These are phyloP conservation scores for Phoxinus phoxinus DNA, from an alignment of 2,113 vertebrate species.

Conservation along the genomic window DNA sequence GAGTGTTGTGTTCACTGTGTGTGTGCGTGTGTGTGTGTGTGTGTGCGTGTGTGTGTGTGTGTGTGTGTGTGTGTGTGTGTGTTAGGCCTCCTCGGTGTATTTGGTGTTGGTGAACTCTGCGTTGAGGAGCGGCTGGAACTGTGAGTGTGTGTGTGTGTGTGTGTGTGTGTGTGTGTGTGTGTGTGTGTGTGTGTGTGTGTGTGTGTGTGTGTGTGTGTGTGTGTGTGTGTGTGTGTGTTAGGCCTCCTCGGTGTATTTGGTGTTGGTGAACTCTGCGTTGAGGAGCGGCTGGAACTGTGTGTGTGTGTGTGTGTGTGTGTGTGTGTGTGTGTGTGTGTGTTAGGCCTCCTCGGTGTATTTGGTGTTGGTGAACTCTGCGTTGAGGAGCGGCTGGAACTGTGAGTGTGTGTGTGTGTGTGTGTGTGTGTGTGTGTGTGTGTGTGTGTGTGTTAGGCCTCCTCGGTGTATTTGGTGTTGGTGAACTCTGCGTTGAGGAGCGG, in stretches of 20 bases:
- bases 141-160: slow-evolving; percentile 79
- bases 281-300: slow-evolving; percentile 85
- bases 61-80: slow-evolving; percentile 13
- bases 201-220: too few relatives aligned
- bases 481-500: slow-evolving; percentile 86
- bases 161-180: slow-evolving; percentile 62
- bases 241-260: slow-evolving; percentile 86
- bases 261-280: slow-evolving; percentile 82
- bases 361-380: slow-evolving; percentile 80
- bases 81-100: slow-evolving; percentile 86
- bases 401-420: too few relatives aligned
- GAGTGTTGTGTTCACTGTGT: too few relatives aligned
- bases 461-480: slow-evolving; percentile 84
- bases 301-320: too few relatives aligned
- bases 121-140: slow-evolving; percentile 87
- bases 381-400: slow-evolving; percentile 89
- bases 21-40: slow-evolving; percentile 22
- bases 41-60: too few relatives aligned
- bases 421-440: slow-evolving; percentile 33
- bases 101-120: slow-evolving; percentile 82
- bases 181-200: slow-evolving; percentile 36
- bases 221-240: slow-evolving; percentile 60
- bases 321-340: slow-evolving; percentile 24
- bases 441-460: slow-evolving; percentile 74
- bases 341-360: slow-evolving; percentile 89